Conservation (phyloP, 2,113 vertebrate genomes). For the Triplophysa dalaica region DNA sequence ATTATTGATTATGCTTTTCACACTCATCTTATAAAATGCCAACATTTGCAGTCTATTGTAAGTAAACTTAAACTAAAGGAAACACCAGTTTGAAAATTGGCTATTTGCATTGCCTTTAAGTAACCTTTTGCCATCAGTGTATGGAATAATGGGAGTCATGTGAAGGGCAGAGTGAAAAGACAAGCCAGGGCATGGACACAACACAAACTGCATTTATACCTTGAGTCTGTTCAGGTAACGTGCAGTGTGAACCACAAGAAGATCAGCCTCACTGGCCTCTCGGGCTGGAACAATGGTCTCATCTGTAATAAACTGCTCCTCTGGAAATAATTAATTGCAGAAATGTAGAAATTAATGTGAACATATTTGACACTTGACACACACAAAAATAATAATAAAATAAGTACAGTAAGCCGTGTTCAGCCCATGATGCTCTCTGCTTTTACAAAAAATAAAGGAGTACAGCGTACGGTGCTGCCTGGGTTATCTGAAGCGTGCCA, state of each 20-base stretch:
- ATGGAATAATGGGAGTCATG: slow-evolving; percentile 2
- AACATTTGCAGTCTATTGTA: background rate
- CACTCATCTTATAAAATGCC: slow-evolving; percentile 20
- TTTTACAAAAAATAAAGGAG: slow-evolving; percentile 2
- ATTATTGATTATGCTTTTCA: slow-evolving; percentile 2
- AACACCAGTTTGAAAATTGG: background rate
- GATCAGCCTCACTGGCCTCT: slow-evolving; percentile 92
- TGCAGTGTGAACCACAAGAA: slow-evolving; percentile 88
- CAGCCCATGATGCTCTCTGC: background rate
- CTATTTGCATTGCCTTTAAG: slow-evolving; percentile 15
- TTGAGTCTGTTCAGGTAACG: slow-evolving; percentile 90
- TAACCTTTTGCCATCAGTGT: slow-evolving; percentile 51
- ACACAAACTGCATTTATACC: slow-evolving; percentile 67
- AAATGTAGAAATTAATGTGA: slow-evolving; percentile 2
- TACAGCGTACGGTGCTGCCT: slow-evolving; percentile 38
- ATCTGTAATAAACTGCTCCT: slow-evolving; percentile 88
- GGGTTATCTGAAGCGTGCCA: slow-evolving; percentile 45
- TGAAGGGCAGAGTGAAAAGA: background rate
- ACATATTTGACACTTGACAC: background rate
- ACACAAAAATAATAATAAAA: background rate
- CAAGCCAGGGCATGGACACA: background rate
- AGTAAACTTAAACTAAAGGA: background rate
- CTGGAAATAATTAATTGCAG: slow-evolving; percentile 66
- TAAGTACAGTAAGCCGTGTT: background rate
- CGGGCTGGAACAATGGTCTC: slow-evolving; percentile 82